A percentile compares a stretch with the other conserved stretches of the same genome.
These are phyloP conservation scores for Tricholaema leucomelas DNA, from an alignment of 2,113 vertebrate species.

Conservation along the genomic window DNA sequence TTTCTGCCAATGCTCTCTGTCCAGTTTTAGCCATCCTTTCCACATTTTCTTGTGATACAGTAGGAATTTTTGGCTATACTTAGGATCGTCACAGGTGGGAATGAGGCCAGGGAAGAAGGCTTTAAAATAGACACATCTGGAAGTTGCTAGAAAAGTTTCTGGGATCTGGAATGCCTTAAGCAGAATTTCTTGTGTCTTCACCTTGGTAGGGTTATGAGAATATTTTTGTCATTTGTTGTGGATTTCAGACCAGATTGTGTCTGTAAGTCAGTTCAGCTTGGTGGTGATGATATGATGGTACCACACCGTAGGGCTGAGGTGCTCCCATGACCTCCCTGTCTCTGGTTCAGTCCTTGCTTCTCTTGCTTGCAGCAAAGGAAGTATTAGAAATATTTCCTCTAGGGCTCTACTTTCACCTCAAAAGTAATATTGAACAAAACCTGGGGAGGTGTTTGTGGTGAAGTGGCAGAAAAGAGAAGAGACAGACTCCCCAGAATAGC, in stretches of 20 bases:
- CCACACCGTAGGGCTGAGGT: background rate
- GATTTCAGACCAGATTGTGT: background rate
- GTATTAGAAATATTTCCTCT: background rate
- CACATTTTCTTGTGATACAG: fast-evolving
- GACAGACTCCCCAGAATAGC: background rate
- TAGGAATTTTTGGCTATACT: background rate
- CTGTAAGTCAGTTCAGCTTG: background rate
- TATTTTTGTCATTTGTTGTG: background rate
- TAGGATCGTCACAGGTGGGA: background rate
- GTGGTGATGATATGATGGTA: background rate
- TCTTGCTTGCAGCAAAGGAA: background rate
- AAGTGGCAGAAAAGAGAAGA: background rate
- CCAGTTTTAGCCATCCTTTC: background rate
- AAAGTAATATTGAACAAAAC: background rate
- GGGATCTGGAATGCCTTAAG: background rate
- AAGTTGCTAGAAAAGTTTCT: background rate
- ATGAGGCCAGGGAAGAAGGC: background rate
- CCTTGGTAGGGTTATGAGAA: background rate
- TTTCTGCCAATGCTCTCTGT: background rate
- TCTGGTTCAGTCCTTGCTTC: background rate
- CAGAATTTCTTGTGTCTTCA: background rate
- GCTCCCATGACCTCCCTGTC: background rate
- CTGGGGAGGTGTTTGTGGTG: background rate
- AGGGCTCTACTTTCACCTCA: background rate
- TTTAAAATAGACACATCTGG: conserved; percentile 9